Percentiles rank a stretch among this genome's conserved stretches.
phyloP scores from a whole-genome alignment of 2,113 vertebrate species.

The Bos indicus region DNA sequence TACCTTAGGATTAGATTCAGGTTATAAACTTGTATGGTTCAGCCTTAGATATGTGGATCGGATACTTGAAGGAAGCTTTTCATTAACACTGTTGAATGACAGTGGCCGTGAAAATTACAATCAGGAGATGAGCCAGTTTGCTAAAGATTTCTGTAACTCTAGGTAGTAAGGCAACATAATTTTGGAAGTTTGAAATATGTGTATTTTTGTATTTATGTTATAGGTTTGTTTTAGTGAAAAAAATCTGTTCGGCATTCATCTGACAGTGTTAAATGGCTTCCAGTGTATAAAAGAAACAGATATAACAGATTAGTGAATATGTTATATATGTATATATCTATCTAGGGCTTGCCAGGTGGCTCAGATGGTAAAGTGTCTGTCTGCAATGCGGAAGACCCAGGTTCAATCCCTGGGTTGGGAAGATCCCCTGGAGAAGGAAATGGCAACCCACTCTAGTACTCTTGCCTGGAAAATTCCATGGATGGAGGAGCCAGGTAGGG shows the following conservation, averaged over 20 bases:
- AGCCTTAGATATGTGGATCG: not conserved
- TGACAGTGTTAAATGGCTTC: not conserved
- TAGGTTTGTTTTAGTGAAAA: not conserved
- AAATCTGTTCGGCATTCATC: not conserved
- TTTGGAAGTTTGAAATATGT: not conserved
- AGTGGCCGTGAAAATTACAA: not conserved
- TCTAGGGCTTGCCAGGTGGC: not conserved
- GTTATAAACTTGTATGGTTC: not conserved
- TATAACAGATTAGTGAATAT: not conserved
- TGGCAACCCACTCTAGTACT: not conserved
- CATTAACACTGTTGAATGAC: not conserved
- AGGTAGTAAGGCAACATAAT: not conserved
- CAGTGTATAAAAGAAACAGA: not conserved
- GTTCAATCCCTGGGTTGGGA: not conserved
- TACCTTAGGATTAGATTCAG: not conserved
- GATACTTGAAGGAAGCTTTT: not conserved
- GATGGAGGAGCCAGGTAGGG: not conserved
- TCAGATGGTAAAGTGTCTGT: not conserved
- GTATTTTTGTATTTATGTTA: not conserved
- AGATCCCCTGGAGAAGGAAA: not conserved
- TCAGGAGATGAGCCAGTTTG: not conserved
- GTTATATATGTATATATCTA: not conserved
- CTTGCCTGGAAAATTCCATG: not conserved
- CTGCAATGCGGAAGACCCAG: not conserved
- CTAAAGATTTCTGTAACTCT: slow-evolving; percentile 2